Base-by-base conservation (phyloP, 2,113 vertebrate species). In the Corynorhinus townsendii region DNA sequence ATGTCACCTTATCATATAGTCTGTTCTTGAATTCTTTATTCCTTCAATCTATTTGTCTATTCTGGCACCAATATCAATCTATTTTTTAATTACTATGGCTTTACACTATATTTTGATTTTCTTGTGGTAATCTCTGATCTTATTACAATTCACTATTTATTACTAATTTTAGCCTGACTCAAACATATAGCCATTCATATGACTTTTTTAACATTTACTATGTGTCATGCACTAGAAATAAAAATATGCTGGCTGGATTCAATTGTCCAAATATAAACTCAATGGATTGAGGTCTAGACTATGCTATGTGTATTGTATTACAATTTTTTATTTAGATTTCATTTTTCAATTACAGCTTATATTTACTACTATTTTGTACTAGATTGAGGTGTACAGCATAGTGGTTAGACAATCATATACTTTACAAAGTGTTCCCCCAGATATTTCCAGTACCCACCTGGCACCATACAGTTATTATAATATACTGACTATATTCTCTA, bases 91-190 rank as follows among this genome's bases (percentile, higher is more conserved):
- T 93, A 59, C 35, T 69, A 84, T 88, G 71, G 71, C 9, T 90
- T 82, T 79, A 83, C 1, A 76, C 8, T 83, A n/a, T 72, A 73
- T 68, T 91, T 95, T 89, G 8, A 93, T 72, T 90, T 87, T 62
- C 47, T 90, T 14, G 19, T 88, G 43, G 24, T 88, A 88, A 62
- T 85, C 33, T 75, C 49, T 73, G 35, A 83, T 91, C 40, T 87
- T 71, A 90, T 85, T 94, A 86, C 12, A 96, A 82, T 43, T 89
- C n/a, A 62, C 45, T 82, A 64, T 76, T 92, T 82, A 56, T 81
- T 89, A 86, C 17, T 93, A 81, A 89, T 40, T 90, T 92, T 72
- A 88, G 33, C 68, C 22, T 88, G 90, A 79, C 80, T 92, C 64
- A 86, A 56, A 17, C 24, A 82, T 64, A 80, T 14, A 66, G 62